Evolutionary conservation across 37 sponge, comb jelly and placozoan species (phyloP), one percentile per base, ranked within the genome.

Genomic region (Beroe ovata): DNA sequence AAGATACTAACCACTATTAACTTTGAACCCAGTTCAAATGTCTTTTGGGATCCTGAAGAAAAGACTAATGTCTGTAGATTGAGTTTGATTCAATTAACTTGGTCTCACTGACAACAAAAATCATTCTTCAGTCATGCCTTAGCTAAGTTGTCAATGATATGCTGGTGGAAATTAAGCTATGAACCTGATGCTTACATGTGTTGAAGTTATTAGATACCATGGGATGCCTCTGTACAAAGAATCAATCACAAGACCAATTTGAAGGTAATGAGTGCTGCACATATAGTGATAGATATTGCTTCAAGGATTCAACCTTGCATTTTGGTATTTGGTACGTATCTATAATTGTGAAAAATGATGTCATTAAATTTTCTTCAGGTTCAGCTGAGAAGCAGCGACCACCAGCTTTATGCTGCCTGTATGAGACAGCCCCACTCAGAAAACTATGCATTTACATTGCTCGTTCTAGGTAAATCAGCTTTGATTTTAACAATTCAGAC

Each of bases 341-440:
- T 58, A 58, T 58, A 58, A 58, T 58, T n/a, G n/a, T n/a, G n/a
- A n/a, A 11, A 58, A 58, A 58, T 11, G 59, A 19, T 58, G 16
- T 16, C 59, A 19, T 19, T 19, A 58, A 16, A 58, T 19, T 19
- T 22, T 20, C 3, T 61, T 16, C 26, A 20, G 28, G 22, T 30
- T 66, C 69, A 66, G 69, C 69, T 25, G 69, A 66, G 35, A 66
- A 66, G 36, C 69, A 66, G 36, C 69, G 69, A 66, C 69, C 69
- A 34, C 69, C 69, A 34, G 69, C 69, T 33, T 37, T 66, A 66
- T 66, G 69, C 35, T 66, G 69, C 36, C 36, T 66, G 36, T 66
- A 66, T 30, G 69, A 66, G 69, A 29, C 69, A 33, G 32, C 25
- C 30, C 69, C 69, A 14, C 69, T 66, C 35, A 26, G 69, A 8